Percentiles rank a stretch among this genome's conserved stretches.
Evolutionary conservation across 1,140 invertebrate genomes (phyloP).

Genomic region (Zaprionus kolodkinae): DNA sequence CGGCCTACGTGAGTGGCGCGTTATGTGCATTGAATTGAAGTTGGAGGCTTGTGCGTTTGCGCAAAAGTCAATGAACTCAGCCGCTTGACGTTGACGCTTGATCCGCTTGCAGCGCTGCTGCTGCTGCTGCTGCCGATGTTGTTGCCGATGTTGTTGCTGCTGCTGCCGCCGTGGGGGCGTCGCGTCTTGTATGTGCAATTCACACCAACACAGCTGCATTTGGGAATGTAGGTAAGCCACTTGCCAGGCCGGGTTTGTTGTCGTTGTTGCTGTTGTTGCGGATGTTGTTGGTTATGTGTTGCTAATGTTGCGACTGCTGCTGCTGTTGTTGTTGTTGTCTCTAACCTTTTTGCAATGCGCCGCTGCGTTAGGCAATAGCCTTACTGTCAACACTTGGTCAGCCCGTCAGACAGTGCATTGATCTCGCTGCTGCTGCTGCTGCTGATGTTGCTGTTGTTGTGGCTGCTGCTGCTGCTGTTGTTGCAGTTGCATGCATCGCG

Average conservation of each 20-base stretch:
- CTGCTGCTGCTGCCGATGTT: conserved; percentile 11
- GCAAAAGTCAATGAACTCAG: conserved; percentile 79
- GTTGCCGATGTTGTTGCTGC: conserved; percentile 34
- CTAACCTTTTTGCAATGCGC: conserved; percentile 74
- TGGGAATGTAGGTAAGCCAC: conserved; percentile 80
- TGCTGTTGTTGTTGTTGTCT: conserved; percentile 52
- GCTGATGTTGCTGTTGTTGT: conserved; percentile 26
- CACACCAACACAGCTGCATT: conserved; percentile 52
- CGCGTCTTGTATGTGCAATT: conserved; percentile 63
- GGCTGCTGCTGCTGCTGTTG: conserved; percentile 8
- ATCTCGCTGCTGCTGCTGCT: conserved; percentile 60
- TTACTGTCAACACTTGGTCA: conserved; percentile 68
- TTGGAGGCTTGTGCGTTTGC: conserved; percentile 81
- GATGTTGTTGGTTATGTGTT: conserved; percentile 38
- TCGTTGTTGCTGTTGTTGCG: conserved; percentile 36
- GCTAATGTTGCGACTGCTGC: conserved; percentile 24
- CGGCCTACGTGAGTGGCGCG: conserved; percentile 74
- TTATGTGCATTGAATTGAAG: conserved; percentile 78
- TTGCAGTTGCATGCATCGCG: conserved; percentile 54
- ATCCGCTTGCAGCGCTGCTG: conserved; percentile 43
- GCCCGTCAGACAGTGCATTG: conserved; percentile 62
- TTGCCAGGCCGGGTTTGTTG: conserved; percentile 55
- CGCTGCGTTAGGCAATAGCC: conserved; percentile 71
- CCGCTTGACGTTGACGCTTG: conserved; percentile 42
- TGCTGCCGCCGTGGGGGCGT: conserved; percentile 45